Conservation (phyloP, 2,888 invertebrate species). For the Hedychridium roseum region DNA sequence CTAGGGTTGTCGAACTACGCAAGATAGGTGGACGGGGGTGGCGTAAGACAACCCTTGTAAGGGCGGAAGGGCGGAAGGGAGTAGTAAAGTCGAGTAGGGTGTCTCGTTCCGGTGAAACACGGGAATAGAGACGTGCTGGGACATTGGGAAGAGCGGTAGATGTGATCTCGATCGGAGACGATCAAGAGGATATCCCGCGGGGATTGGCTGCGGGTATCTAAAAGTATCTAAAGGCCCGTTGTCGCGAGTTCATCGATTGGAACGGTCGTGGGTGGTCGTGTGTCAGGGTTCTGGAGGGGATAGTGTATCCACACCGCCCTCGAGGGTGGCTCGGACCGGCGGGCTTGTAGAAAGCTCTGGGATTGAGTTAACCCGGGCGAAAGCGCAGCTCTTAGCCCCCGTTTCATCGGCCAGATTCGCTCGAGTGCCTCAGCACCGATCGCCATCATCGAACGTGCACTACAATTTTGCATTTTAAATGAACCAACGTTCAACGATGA, state of each 20-base stretch:
- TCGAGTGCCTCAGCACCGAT: slow-evolving; percentile 53
- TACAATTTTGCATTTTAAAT: too few relatives aligned
- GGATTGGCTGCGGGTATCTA: slow-evolving; percentile 31
- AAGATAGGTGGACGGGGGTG: too few relatives aligned
- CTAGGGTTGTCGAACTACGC: too few relatives aligned
- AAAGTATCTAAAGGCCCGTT: slow-evolving; percentile 56
- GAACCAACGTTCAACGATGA: too few relatives aligned
- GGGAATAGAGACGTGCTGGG: not conserved
- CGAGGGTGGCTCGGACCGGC: slow-evolving; percentile 12
- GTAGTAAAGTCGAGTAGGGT: not conserved
- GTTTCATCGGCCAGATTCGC: slow-evolving; percentile 64
- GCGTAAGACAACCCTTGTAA: not conserved
- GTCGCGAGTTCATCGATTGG: slow-evolving; percentile 60
- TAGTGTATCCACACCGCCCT: too few relatives aligned
- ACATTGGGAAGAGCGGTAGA: not conserved
- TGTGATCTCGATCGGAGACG: slow-evolving; percentile 20
- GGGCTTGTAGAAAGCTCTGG: slow-evolving; percentile 31
- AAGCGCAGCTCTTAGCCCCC: slow-evolving; percentile 61
- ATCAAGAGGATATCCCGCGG: slow-evolving; percentile 27
- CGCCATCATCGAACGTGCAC: slow-evolving; percentile 45
- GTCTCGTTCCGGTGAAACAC: not conserved
- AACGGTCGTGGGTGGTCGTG: slow-evolving; percentile 52
- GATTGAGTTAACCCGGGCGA: slow-evolving; percentile 62
- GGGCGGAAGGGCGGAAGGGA: not conserved
- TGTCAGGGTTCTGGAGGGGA: too few relatives aligned